These are phyloP conservation scores for Anguilla obscura DNA, from an alignment of 2,797 vertebrate species.

Conservation along the genomic window DNA sequence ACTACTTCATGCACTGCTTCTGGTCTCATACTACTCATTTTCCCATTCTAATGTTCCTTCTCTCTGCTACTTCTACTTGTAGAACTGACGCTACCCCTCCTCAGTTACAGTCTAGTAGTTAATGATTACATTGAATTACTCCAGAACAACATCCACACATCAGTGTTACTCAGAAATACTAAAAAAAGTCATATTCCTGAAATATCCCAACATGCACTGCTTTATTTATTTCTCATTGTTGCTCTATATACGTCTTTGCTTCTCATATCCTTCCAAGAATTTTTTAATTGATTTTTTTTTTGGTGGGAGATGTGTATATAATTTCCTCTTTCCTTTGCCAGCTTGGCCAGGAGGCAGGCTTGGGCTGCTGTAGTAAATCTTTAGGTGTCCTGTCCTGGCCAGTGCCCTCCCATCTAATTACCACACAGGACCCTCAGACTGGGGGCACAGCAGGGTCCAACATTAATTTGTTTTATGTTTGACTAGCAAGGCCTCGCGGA, in stretches of 20 bases:
- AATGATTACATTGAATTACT: too few relatives aligned
- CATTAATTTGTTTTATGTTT: constrained; percentile 87
- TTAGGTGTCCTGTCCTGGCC: constrained; percentile 63
- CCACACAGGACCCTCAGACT: constrained; percentile 80
- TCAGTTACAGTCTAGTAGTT: too few relatives aligned
- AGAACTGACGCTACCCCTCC: too few relatives aligned
- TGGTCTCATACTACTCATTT: too few relatives aligned
- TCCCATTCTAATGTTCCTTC: too few relatives aligned
- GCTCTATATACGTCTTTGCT: neutral
- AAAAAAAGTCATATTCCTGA: neutral
- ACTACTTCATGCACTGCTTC: too few relatives aligned
- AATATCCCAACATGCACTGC: neutral
- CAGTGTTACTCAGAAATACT: neutral
- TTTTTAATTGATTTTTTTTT: neutral
- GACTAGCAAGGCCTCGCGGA: constrained; percentile 78
- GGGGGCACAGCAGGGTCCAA: constrained; percentile 73
- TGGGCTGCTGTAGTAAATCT: constrained; percentile 78
- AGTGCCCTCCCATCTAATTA: constrained; percentile 72
- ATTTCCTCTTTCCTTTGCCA: constrained; percentile 29
- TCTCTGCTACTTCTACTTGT: too few relatives aligned
- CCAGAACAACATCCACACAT: too few relatives aligned
- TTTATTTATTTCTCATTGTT: neutral
- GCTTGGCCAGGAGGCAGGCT: constrained; percentile 40
- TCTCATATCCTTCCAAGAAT: neutral
- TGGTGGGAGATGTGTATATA: neutral